Conservation (phyloP, 2,888 invertebrate genomes). For the Panopea generosa region DNA sequence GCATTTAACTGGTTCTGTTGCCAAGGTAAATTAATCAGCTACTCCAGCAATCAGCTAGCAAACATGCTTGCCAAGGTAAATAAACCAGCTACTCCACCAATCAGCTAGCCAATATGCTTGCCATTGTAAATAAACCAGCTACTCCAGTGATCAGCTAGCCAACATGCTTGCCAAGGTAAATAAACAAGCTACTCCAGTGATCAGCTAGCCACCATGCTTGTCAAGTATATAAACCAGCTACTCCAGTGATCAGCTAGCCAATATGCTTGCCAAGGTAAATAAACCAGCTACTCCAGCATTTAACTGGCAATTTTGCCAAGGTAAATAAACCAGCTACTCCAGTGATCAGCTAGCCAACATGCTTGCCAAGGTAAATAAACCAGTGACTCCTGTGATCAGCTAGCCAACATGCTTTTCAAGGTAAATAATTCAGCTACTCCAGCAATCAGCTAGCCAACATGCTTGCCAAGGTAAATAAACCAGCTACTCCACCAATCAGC, state of each 20-base stretch:
- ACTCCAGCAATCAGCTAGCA: constrained; percentile 94
- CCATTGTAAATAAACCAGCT: constrained; percentile 86
- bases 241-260: constrained; percentile 94
- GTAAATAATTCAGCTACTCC: constrained; percentile 90
- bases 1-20: neutral
- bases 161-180: constrained; percentile 90
- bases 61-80: constrained; percentile 90
- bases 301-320: neutral
- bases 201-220: constrained; percentile 91
- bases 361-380: constrained; percentile 91
- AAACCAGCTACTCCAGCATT: too few relatives aligned
- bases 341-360: constrained; percentile 93
- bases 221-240: constrained; percentile 91
- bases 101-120: neutral
- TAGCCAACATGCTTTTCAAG: neutral
- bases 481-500: too few relatives aligned
- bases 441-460: constrained; percentile 93
- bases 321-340: constrained; percentile 89
- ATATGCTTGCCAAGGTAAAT: constrained; percentile 90
- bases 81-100: too few relatives aligned
- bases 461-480: constrained; percentile 91
- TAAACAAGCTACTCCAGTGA: constrained; percentile 94
- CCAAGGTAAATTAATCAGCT: constrained; percentile 86
- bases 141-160: constrained; percentile 94
- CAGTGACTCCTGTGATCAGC: too few relatives aligned